A percentile compares a stretch with the other conserved stretches of the same genome.
These are phyloP conservation scores for Galago senegalensis DNA, from an alignment of 2,797 vertebrate genomes.

Conservation along the genomic window DNA sequence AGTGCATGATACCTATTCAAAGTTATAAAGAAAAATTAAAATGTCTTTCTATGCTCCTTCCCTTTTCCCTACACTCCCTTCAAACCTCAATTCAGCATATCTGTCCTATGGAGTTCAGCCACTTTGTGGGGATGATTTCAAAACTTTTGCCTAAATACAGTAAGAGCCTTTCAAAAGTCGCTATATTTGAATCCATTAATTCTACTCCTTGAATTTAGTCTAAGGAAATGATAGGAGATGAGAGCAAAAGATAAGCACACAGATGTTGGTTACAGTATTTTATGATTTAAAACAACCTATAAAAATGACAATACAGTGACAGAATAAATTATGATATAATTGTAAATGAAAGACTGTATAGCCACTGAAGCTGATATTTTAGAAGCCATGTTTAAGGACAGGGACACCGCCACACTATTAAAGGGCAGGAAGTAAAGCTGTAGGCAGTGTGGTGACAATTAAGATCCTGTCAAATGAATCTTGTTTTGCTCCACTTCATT, in stretches of 20 bases:
- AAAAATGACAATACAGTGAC: background rate
- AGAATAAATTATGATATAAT: slow-evolving; percentile 8
- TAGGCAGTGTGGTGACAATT: background rate
- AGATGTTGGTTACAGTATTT: background rate
- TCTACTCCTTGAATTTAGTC: slow-evolving; percentile 35
- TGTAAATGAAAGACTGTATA: background rate
- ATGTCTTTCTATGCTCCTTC: background rate
- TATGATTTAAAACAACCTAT: background rate
- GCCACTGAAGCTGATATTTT: slow-evolving; percentile 7
- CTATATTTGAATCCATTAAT: slow-evolving; percentile 12
- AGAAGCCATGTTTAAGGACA: slow-evolving; percentile 35
- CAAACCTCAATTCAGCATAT: slow-evolving; percentile 22
- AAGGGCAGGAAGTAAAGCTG: background rate
- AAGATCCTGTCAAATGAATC: background rate
- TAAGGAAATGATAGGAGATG: background rate
- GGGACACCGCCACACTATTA: background rate
- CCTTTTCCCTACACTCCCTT: background rate
- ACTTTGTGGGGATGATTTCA: background rate
- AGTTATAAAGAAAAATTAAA: background rate
- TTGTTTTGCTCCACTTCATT: background rate
- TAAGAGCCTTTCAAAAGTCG: slow-evolving; percentile 37
- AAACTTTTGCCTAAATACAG: slow-evolving; percentile 18
- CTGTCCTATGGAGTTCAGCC: background rate
- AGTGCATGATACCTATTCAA: background rate
- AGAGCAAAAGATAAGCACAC: slow-evolving; percentile 5